These are phyloP conservation scores for Endotricha flammealis DNA, from an alignment of 2,888 invertebrate genomes.

Conservation along the genomic window DNA sequence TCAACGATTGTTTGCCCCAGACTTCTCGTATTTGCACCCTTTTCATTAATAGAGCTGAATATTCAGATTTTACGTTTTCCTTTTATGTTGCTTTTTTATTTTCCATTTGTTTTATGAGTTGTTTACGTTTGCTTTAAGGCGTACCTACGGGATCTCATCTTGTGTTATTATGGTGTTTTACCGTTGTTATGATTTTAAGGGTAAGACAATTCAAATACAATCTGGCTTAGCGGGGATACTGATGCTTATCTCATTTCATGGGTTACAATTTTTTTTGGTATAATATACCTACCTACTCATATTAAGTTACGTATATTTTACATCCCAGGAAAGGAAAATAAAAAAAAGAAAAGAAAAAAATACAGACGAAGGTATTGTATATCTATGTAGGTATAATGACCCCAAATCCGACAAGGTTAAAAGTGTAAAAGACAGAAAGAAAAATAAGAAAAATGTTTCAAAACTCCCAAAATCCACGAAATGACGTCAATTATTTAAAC, in stretches of 20 bases:
- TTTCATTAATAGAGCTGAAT: conserved; percentile 43
- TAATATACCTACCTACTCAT: too few relatives aligned
- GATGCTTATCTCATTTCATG: background rate
- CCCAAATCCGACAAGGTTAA: too few relatives aligned
- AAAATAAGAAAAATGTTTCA: too few relatives aligned
- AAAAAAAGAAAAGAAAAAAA: too few relatives aligned
- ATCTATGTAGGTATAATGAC: too few relatives aligned
- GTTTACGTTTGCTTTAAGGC: conserved; percentile 10
- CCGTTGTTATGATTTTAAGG: background rate
- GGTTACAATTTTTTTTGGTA: too few relatives aligned
- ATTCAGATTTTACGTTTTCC: conserved; percentile 29
- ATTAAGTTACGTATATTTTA: too few relatives aligned
- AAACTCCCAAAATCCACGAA: too few relatives aligned
- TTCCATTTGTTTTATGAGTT: conserved; percentile 13
- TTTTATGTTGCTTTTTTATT: conserved; percentile 23
- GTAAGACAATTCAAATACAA: conserved; percentile 2
- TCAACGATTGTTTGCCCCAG: conserved; percentile 51
- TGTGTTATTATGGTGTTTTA: conserved; percentile 1
- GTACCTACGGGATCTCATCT: background rate
- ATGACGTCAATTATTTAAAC: too few relatives aligned
- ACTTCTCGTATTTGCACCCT: conserved; percentile 19
- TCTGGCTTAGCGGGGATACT: background rate
- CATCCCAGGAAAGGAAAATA: too few relatives aligned
- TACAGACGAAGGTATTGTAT: too few relatives aligned
- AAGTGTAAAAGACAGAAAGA: too few relatives aligned